phyloP scores from a whole-genome alignment of 2,797 vertebrate genomes.

The Sebastes alutus region DNA sequence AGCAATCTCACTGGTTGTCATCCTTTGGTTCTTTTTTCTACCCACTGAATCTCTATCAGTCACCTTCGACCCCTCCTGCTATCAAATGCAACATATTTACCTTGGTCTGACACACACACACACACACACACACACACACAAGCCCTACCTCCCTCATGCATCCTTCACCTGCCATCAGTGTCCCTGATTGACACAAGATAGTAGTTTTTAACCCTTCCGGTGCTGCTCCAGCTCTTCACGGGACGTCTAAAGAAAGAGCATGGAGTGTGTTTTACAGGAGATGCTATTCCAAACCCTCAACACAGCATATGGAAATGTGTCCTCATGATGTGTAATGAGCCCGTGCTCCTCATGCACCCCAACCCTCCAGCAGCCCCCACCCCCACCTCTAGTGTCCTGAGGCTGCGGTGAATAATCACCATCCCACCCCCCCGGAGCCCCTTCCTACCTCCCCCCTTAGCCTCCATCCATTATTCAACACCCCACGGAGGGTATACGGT shows the following conservation, averaged over 20 bases:
- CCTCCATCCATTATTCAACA: conserved; percentile 75
- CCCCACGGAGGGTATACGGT: not conserved
- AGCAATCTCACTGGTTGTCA: conserved; percentile 14
- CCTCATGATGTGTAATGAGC: conserved; percentile 40
- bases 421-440: not conserved
- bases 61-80: conserved; percentile 15
- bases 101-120: not conserved
- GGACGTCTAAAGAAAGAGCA: not conserved
- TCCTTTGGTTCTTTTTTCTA: not conserved
- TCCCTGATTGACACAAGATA: not conserved
- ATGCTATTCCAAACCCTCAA: not conserved
- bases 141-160: not conserved
- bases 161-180: not conserved
- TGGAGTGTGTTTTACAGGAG: not conserved
- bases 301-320: conserved; percentile 49
- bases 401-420: conserved; percentile 60
- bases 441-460: conserved; percentile 14
- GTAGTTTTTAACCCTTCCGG: not conserved
- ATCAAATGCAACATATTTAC: not conserved
- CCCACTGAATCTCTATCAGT: conserved; percentile 6
- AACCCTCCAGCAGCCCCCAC: not conserved
- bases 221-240: not conserved
- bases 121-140: not conserved
- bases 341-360: not conserved
- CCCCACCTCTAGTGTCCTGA: conserved; percentile 39